phyloP scores from a whole-genome alignment of 2,113 vertebrate genomes.

The Cololabis saira region DNA sequence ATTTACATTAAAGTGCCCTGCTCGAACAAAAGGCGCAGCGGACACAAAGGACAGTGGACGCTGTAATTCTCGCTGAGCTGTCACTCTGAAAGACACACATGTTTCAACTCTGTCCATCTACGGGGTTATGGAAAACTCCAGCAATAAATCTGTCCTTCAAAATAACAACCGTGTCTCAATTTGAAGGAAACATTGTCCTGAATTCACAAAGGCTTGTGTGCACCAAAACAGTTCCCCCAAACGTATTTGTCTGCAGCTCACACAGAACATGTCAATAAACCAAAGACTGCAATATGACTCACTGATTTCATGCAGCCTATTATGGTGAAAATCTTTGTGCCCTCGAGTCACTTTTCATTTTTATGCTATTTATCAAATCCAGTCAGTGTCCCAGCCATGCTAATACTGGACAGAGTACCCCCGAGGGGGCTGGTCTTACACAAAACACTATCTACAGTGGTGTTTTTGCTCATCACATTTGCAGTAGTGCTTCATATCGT shows the following conservation, averaged over 20 bases:
- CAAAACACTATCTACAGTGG: conserved; percentile 23
- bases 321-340: conserved; percentile 53
- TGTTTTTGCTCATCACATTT: too few species aligned
- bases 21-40: conserved; percentile 60
- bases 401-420: conserved; percentile 22
- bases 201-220: not conserved
- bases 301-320: conserved; percentile 38
- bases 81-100: conserved; percentile 29
- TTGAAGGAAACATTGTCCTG: not conserved
- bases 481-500: too few species aligned
- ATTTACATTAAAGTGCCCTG: conserved; percentile 65
- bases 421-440: conserved; percentile 11
- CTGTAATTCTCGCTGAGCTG: conserved; percentile 53
- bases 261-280: conserved; percentile 41
- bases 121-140: conserved; percentile 1
- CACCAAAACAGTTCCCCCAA: not conserved
- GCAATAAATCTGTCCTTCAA: not conserved
- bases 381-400: conserved; percentile 36
- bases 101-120: conserved; percentile 9
- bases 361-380: conserved; percentile 53
- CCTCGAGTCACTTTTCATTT: conserved; percentile 65
- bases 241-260: conserved; percentile 16
- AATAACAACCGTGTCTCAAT: not conserved
- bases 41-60: conserved; percentile 55
- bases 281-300: conserved; percentile 58